A percentile compares a stretch with the other conserved stretches of the same genome.
Evolutionary conservation across 2,797 vertebrate genomes (phyloP).

Genomic region (Thaleichthys pacificus): DNA sequence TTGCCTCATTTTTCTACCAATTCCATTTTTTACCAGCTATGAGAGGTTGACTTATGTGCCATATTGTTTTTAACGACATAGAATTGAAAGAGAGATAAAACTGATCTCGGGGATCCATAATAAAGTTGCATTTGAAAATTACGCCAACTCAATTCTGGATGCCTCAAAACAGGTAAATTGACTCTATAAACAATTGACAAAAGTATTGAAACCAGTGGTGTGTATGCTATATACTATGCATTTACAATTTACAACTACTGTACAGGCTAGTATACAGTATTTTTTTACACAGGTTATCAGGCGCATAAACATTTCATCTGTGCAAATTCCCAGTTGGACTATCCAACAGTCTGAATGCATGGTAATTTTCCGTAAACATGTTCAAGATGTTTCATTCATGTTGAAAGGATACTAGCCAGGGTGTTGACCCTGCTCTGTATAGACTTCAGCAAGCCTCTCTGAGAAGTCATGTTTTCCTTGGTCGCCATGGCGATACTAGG

Average conservation of each 20-base stretch:
- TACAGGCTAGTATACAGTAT: no score
- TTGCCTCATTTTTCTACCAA: not conserved
- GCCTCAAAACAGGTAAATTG: not conserved
- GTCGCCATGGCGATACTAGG: constrained; percentile 97
- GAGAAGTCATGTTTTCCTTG: constrained; percentile 99
- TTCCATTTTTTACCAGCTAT: not conserved
- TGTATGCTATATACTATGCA: not conserved
- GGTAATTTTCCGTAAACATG: no score
- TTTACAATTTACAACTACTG: not conserved
- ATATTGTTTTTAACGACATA: not conserved
- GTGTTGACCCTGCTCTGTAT: constrained; percentile 98
- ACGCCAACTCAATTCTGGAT: not conserved
- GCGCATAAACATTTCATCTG: no score
- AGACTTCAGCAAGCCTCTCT: constrained; percentile 92
- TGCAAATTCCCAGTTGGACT: no score
- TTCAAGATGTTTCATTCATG: no score
- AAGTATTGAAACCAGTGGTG: not conserved
- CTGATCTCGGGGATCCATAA: not conserved
- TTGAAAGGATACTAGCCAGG: constrained; percentile 96
- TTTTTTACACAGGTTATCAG: no score
- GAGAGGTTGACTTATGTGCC: not conserved
- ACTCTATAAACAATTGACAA: not conserved
- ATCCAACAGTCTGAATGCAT: no score
- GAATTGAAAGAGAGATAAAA: not conserved
- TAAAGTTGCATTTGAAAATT: not conserved